Percentiles rank a stretch among this genome's conserved stretches.
Conservation (phyloP, 2,113 vertebrate species). For the Craseonycteris thonglongyai region DNA sequence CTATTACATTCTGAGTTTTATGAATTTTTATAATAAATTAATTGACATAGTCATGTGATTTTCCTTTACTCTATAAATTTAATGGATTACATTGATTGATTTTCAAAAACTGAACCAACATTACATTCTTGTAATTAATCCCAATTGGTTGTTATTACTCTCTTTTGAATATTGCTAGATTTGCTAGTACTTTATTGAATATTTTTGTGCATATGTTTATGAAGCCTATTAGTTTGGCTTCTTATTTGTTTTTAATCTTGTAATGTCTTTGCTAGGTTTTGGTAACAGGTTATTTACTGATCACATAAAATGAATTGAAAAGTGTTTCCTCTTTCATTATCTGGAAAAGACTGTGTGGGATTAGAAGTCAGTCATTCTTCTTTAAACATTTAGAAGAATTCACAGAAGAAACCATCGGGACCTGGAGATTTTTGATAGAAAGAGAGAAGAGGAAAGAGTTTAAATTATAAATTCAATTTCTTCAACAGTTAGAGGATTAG, state of each 20-base stretch:
- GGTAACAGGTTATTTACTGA: not conserved
- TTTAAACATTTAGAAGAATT: conserved; percentile 2
- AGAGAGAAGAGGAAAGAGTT: no score
- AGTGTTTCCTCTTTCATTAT: not conserved
- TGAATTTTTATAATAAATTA: not conserved
- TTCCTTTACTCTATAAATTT: not conserved
- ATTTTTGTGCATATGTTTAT: not conserved
- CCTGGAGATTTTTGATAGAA: not conserved
- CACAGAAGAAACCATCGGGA: not conserved
- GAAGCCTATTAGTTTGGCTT: not conserved
- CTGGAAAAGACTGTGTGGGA: not conserved
- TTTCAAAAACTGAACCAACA: not conserved
- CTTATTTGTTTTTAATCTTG: not conserved
- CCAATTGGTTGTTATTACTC: not conserved
- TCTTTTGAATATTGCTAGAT: not conserved
- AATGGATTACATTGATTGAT: not conserved
- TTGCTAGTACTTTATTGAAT: not conserved
- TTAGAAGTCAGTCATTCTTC: not conserved
- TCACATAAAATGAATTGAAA: not conserved
- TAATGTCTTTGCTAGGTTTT: not conserved
- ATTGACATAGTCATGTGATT: not conserved
- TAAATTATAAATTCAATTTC: not conserved
- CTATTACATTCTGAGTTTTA: not conserved
- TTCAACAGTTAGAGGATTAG: not conserved
- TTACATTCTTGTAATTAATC: not conserved